Evolutionary conservation across 2,113 vertebrate species (phyloP), one percentile per base, ranked within the genome.

Genomic region (Hippolais icterina): DNA sequence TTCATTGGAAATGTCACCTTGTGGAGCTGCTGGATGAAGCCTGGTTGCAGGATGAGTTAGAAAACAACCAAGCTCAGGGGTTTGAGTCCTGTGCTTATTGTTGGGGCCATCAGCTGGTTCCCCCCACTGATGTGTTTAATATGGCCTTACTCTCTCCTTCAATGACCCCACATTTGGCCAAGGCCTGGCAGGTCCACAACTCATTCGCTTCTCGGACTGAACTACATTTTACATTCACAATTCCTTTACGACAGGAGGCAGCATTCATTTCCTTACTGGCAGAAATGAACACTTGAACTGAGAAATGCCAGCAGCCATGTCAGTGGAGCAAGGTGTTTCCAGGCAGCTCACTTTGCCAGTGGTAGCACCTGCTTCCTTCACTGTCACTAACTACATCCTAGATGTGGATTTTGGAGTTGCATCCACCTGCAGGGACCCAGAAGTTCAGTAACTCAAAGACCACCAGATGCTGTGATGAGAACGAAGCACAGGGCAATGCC

Each of bases 401-500:
- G 64, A 28, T 50, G 72, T 28, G 63, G 49, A 53, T 56, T 93
- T 72, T 33, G 69, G 80, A 44, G 53, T 35, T 83, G 72, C 21
- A 6, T 63, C 95, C 72, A 50, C 69, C 77, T 42, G 77, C 72
- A 87, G 74, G 33, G 57, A 65, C 57, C 89, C 76, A 57, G 57
- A 86, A 83, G 47, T 64, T 94, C n/a, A 35, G 77, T 69, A 87
- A 88, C 57, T 93, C 75, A 44, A 95, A 92, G 96, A 92, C 91
- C 93, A 83, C 44, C 57, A 27, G 91, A 92, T 70, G 95, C 96
- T 95, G 91, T 95, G 97, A 96, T 87, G 83, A 93, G 82, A 80
- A 77, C 0, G 22, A 96, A 94, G 96, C 85, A 89, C 72, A 93
- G 93, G 93, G 89, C 77, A 83, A 94, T 87, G 91, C 80, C 90